Evolutionary conservation across 2,113 vertebrate species (phyloP), one percentile per base, ranked within the genome.

Genomic region (Erinaceus europaeus): DNA sequence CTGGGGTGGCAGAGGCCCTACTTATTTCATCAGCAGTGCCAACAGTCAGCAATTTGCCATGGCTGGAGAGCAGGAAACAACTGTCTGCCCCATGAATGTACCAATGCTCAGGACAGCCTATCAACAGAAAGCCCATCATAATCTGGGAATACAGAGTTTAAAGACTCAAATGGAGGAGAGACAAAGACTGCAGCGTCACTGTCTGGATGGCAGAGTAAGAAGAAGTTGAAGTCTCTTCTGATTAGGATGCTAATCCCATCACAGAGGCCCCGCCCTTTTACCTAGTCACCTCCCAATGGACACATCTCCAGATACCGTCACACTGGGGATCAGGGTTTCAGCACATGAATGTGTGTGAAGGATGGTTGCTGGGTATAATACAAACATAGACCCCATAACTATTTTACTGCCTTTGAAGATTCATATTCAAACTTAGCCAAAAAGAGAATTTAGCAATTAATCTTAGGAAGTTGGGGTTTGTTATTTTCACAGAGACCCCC

Each of bases 11-110:
- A 88, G 44, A 64, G 87, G 79, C 90, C 92, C 95, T 93, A 75
- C 91, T 96, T 82, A 93, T 94, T 96, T 93, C 88, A 85, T 91
- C 93, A 73, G 88, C 3, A 61, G 95, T 92, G 93, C 79, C 93
- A 94, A 65, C 3, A 83, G 92, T 78, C 59, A 89, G 90, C 68
- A 61, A 92, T 95, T 96, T 95, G 61, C 95, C 92, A 93, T 42
- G 90, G 76, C 64, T 29, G 2, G 72, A 91, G 91, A 86, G 75
- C 59, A 90, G 89, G 84, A 79, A 92, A 92, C 68, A 69, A 77
- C 48, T 0, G 0, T 68, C 68, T 80, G 25, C 14, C 62, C 84
- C 42, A 32, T 29, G 82, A 67, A 50, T 18, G 27, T 93, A 82
- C 86, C 77, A 64, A 20, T 17, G 1, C 21, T 73, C 40, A 20